Percentiles rank a stretch among this genome's conserved stretches.
phyloP scores from a whole-genome alignment of 2,888 invertebrate species.

The Amiota communis region DNA sequence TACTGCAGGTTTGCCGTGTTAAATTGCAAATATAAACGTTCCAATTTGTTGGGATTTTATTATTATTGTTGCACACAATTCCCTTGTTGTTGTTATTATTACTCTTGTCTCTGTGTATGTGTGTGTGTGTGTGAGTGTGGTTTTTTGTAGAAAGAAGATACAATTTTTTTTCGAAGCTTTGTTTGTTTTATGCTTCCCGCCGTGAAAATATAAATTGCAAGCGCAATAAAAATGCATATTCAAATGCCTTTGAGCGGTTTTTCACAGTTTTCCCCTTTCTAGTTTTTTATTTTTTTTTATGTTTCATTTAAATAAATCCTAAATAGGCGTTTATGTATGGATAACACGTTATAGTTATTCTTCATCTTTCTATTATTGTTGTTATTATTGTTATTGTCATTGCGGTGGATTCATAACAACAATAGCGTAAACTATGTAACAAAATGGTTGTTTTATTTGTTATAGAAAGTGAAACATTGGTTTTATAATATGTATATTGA shows the following conservation, averaged over 20 bases:
- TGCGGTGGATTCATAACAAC: no score
- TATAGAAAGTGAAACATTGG: no score
- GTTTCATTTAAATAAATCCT: background rate
- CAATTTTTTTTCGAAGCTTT: background rate
- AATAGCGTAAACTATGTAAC: no score
- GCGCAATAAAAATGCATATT: slow-evolving; percentile 62
- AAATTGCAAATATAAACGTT: slow-evolving; percentile 63
- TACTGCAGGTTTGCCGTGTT: slow-evolving; percentile 47
- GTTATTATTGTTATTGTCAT: background rate
- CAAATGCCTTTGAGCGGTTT: slow-evolving; percentile 55
- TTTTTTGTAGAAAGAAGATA: background rate
- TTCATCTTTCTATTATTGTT: background rate
- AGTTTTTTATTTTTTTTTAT: background rate
- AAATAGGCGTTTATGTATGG: slow-evolving; percentile 20
- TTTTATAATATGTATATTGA: no score
- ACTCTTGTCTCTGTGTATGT: background rate
- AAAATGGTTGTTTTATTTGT: no score
- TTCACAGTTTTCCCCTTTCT: no score
- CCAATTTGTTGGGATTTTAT: background rate
- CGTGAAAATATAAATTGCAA: slow-evolving; percentile 21
- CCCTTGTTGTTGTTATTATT: background rate
- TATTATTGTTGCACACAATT: background rate
- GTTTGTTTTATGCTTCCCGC: background rate
- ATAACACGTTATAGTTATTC: no score
- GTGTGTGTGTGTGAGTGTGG: background rate